Conservation (phyloP, 2,888 invertebrate genomes). For the Gibbula magus region DNA sequence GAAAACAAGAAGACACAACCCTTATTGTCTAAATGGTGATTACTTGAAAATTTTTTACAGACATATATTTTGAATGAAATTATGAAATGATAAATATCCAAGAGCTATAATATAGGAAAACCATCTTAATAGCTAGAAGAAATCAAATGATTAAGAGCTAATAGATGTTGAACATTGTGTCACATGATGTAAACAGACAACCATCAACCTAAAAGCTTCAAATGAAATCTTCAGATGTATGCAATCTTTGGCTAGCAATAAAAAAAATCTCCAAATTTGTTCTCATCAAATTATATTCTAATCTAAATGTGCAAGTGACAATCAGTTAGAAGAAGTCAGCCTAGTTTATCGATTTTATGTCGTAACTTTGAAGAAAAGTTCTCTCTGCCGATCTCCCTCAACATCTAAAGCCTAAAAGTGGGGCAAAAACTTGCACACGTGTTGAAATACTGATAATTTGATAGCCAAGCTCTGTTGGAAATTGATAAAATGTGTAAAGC, state of each 20-base stretch:
- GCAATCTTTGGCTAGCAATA: background rate
- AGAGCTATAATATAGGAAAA: too few relatives aligned
- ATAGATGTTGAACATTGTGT: too few relatives aligned
- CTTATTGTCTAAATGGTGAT: too few relatives aligned
- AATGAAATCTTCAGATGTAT: background rate
- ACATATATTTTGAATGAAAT: too few relatives aligned
- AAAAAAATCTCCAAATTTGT: background rate
- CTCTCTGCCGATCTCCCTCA: background rate
- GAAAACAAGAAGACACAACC: too few relatives aligned
- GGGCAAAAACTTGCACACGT: background rate
- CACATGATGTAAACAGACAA: too few relatives aligned
- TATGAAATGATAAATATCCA: too few relatives aligned
- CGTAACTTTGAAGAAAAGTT: background rate
- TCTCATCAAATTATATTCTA: slow-evolving; percentile 7
- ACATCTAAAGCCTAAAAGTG: background rate
- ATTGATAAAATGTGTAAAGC: background rate
- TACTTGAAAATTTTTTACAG: too few relatives aligned
- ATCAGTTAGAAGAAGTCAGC: background rate
- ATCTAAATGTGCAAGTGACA: background rate
- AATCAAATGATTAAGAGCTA: too few relatives aligned
- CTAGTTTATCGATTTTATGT: background rate
- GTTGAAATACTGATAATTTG: background rate
- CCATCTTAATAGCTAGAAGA: too few relatives aligned
- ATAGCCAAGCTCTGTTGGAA: background rate
- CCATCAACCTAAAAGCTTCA: too few relatives aligned